Evolutionary conservation across 2,888 invertebrate species (phyloP), one percentile per base, ranked within the genome.

Genomic region (Cephus pygmeus): DNA sequence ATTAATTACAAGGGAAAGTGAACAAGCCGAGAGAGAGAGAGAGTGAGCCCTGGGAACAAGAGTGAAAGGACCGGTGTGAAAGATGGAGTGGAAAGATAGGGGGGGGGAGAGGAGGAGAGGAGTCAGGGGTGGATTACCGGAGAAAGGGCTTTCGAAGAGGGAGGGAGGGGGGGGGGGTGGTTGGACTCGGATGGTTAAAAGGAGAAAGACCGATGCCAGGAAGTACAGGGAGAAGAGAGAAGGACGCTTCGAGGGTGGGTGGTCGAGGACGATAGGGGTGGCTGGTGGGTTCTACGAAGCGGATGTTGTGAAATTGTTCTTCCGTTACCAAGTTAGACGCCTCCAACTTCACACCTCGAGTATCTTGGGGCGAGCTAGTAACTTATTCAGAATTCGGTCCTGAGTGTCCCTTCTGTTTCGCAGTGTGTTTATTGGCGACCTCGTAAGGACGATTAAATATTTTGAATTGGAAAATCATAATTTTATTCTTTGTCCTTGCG

Each of bases 301-400:
- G 86, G 85, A 87, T 87, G 87, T 87, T 88, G 87, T 86, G 86
- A 87, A 89, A 88, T 88, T 88, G 88, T 88, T 88, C 88, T 87
- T 87, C 86, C 84, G 88, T 85, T 85, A 87, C 84, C 85, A 87
- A 87, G 86, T 87, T 87, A 86, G 86, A 85, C 83, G 86, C 86
- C 85, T 86, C 85, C 84, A 87, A 88, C 86, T 89, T 89, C 88
- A 87, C 88, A 88, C 88, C 88, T 88, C 88, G 85, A 87, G 87
- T 87, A 88, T 84, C 85, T 85, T 83, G 84, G 84, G 84, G 87
- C 87, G 86, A 88, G 85, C 85, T 84, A 80, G 83, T 83, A 88
- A 88, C 88, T 88, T 87, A 88, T 88, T 87, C 87, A 85, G 83
- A 86, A 88, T 87, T 87, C 87, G 83, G 84, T 84, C 86, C 83